Conservation (phyloP, 92 coral and sea anemone genomes). For the Epizoanthus scotinus region DNA sequence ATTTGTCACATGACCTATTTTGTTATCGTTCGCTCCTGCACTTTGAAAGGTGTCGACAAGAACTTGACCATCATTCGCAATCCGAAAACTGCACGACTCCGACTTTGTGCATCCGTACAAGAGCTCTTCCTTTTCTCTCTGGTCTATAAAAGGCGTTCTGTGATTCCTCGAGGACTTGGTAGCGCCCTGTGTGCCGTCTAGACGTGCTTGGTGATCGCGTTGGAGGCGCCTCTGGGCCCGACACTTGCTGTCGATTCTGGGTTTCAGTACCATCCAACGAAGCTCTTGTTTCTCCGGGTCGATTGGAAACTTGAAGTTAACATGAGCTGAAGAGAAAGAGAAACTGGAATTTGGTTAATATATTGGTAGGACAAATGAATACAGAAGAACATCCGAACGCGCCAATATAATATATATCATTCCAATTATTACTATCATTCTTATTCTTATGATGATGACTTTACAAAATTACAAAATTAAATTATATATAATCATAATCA, state of each 20-base stretch:
- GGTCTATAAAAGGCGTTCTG: constrained; percentile 57
- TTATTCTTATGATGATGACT: too few species aligned
- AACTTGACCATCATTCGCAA: background rate
- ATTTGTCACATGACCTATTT: constrained; percentile 19
- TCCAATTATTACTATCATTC: too few species aligned
- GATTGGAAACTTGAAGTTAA: constrained; percentile 89
- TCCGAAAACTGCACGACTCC: background rate
- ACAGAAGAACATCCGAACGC: too few species aligned
- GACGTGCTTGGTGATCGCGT: constrained; percentile 76
- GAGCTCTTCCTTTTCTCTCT: constrained; percentile 69
- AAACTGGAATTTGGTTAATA: background rate
- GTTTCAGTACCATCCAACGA: constrained; percentile 96
- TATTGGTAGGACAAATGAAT: background rate
- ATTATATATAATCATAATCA: too few species aligned
- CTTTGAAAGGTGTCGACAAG: constrained; percentile 2
- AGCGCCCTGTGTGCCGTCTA: constrained; percentile 35
- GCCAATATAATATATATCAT: too few species aligned
- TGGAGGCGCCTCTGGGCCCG: constrained; percentile 95
- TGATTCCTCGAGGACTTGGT: constrained; percentile 42
- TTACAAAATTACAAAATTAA: too few species aligned
- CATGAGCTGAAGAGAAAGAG: constrained; percentile 60
- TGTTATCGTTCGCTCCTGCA: constrained; percentile 2
- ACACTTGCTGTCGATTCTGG: constrained; percentile 94
- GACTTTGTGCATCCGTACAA: constrained; percentile 65
- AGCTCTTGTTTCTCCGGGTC: constrained; percentile 85